Base-by-base conservation (phyloP, 2,113 vertebrate genomes). In the Sminthopsis crassicaudata region DNA sequence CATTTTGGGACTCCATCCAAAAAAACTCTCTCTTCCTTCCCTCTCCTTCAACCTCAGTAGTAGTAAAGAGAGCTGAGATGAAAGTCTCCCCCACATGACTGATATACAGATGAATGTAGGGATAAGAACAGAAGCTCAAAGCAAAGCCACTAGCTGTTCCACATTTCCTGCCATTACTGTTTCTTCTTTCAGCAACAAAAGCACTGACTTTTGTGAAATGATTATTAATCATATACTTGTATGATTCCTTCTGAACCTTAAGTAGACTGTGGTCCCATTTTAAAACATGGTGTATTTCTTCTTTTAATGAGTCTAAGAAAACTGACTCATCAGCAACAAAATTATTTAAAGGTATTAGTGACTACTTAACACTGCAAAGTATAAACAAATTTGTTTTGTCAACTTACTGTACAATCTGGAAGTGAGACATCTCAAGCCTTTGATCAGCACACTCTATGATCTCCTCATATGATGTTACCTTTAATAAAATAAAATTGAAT, bases 401-500 rank as follows among this genome's bases (percentile, higher is more conserved):
- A 92, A 97, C 96, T 97, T 95, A 98, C 98, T 95, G 92, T 92
- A 93, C 91, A 93, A 97, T 98, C 76, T 97, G 94, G 90, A 93
- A 97, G 91, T 94, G 95, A 14, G 95, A 97, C 53, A 95, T 93
- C 53, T 93, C 76, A 3, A 98, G 97, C 46, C 97, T 95, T 91
- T 97, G 96, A 89, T 97, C 96, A 60, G 97, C 97, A 93, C 95
- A 97, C 92, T 96, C 36, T 6, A 96, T 97, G 23, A 97, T 98
- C 95, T 97, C 98, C 88, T 98, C 97, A 50, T 97, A 97, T 26
- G 97, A 97, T 22, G 88, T 89, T 93, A 97, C 92, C 97, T 98
- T 94, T 93, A 88, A 94, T 93, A 96, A 96, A 90, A 95, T 36
- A 97, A 96, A 0, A 90, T 91, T 91, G 53, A 50, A 51, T 60